Percentiles rank a stretch among this genome's conserved stretches.
Evolutionary conservation across 2,888 invertebrate species (phyloP).

Genomic region (Colostygia pectinataria): DNA sequence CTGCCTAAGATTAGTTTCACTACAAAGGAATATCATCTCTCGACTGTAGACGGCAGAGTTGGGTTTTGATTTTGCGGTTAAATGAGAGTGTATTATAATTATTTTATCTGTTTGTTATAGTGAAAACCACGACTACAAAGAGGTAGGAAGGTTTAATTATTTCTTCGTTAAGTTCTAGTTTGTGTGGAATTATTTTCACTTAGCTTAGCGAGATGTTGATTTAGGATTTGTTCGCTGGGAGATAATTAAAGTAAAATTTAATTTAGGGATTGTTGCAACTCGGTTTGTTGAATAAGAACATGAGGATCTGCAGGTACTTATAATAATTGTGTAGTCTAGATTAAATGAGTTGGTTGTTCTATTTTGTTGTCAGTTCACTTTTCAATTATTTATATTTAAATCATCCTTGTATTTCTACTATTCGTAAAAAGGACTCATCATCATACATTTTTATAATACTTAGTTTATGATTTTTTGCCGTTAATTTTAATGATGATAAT

Average conservation of each 20-base stretch:
- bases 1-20: background rate
- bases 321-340: no score
- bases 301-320: background rate
- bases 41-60: background rate
- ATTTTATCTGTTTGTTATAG: constrained; percentile 7
- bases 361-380: no score
- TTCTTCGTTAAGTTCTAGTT: constrained; percentile 17
- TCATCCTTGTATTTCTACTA: no score
- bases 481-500: no score
- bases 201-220: constrained; percentile 12
- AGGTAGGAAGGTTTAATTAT: constrained; percentile 18
- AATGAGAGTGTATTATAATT: background rate
- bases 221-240: constrained; percentile 9
- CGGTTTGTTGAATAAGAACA: background rate
- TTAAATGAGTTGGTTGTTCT: no score
- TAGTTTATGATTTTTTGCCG: no score
- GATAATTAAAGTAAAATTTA: constrained; percentile 13
- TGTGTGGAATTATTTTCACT: constrained; percentile 11
- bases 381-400: no score
- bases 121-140: constrained; percentile 12
- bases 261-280: constrained; percentile 7
- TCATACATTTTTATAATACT: no score
- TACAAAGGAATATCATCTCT: constrained; percentile 4
- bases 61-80: background rate
- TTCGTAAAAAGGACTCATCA: no score